phyloP scores from a whole-genome alignment of 2,797 vertebrate species.

The Halcyon leucocephala region DNA sequence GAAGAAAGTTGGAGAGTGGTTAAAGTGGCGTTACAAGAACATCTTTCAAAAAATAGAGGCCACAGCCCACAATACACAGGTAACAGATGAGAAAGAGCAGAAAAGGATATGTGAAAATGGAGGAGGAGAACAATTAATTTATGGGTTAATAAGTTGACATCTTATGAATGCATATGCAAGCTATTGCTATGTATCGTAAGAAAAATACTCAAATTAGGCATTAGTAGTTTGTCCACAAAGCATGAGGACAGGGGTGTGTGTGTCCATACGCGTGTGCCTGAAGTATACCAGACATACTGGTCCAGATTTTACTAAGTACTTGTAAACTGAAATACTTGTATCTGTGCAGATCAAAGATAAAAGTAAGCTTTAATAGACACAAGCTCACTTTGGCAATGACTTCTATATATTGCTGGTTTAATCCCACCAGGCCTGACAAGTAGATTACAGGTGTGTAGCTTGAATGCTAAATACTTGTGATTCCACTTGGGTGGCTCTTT shows the following conservation, averaged over 20 bases:
- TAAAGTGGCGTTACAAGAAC: neutral
- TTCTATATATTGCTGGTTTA: neutral
- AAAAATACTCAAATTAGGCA: neutral
- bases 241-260: neutral
- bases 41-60: neutral
- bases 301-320: neutral
- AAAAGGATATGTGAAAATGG: neutral
- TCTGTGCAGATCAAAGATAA: neutral
- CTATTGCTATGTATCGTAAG: neutral
- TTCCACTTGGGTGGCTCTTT: neutral
- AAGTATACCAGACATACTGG: neutral
- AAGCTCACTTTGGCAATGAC: neutral
- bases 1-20: neutral
- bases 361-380: neutral
- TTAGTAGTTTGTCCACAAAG: neutral
- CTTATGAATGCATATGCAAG: neutral
- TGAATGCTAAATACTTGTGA: neutral
- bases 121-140: neutral
- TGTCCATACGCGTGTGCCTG: fast-evolving
- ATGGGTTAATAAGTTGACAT: neutral
- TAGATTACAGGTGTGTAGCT: neutral
- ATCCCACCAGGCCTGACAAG: neutral
- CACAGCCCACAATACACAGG: neutral
- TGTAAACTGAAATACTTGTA: neutral
- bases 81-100: neutral